A percentile compares a stretch with the other conserved stretches of the same genome.
Conservation (phyloP, 2,888 invertebrate species). For the Drosophila incognita region DNA sequence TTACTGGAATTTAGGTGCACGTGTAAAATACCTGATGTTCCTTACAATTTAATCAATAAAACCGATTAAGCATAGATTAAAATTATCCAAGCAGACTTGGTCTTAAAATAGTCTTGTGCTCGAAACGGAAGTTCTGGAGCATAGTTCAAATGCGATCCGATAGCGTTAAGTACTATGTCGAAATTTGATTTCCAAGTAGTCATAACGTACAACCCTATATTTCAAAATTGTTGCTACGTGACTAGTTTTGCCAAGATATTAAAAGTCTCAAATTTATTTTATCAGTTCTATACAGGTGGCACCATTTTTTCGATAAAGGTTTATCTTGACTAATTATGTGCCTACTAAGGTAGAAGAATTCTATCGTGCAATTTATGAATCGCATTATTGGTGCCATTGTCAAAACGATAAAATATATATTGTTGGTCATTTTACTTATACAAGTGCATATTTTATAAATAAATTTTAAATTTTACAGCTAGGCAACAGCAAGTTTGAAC, state of each 20-base stretch:
- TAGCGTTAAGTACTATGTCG: neutral
- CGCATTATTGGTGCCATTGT: neutral
- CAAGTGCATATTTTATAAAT: neutral
- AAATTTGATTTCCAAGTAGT: neutral
- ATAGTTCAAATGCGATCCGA: slow-evolving; percentile 14
- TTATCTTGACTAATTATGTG: slow-evolving; percentile 14
- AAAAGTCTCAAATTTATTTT: neutral
- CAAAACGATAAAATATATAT: neutral
- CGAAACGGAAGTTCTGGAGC: slow-evolving; percentile 1
- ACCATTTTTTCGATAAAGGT: slow-evolving; percentile 7
- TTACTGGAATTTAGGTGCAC: neutral
- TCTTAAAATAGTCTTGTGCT: neutral
- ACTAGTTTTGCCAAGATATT: slow-evolving; percentile 12
- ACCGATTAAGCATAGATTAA: slow-evolving; percentile 32
- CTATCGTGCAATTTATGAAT: neutral
- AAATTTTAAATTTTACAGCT: neutral
- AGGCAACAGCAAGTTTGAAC: neutral
- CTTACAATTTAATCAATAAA: slow-evolving; percentile 8
- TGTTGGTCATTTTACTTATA: neutral
- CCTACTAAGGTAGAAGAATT: neutral
- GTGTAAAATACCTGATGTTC: neutral
- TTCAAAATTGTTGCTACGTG: slow-evolving; percentile 14
- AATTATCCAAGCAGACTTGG: neutral
- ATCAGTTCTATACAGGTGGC: slow-evolving; percentile 6
- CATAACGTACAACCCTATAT: neutral